Evolutionary conservation across 2,888 invertebrate genomes (phyloP), one percentile per base, ranked within the genome.

Genomic region (Dasypogon diadema): DNA sequence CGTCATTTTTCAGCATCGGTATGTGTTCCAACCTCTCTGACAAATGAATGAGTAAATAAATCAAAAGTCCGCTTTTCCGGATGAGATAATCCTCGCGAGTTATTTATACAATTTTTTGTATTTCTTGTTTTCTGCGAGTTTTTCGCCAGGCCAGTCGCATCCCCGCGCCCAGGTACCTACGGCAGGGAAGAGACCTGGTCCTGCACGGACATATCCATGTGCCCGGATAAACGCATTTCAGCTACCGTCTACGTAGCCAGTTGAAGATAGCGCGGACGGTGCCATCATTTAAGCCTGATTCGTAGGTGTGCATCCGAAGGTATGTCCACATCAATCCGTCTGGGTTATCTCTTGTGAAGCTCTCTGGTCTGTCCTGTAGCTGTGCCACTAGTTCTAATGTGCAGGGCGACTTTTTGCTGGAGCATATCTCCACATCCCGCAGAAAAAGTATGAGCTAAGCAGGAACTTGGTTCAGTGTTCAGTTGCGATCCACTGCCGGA

Each of bases 31-130:
- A 76, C 73, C 76, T 77, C 77, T 75, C 79, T 79, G 81, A 80
- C 80, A 81, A 81, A 80, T 80, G 80, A 79, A 79, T 80, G 79
- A 80, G 80, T 81, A 80, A 81, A 80, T 81, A 81, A 81, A 81
- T 81, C 81, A 81, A 81, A 81, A 81, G 79, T 77, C 78, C 80
- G 79, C 80, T 80, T 80, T 80, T 80, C 80, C 80, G 80, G 81
- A 80, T 80, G 81, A 80, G 81, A 81, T 81, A 81, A 81, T 80
- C 80, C 80, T 80, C 80, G 78, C 80, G 79, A 79, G 81, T 80
- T 80, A 79, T 80, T 80, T 80, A 79, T 80, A 79, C 77, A 78
- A 63, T 60, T 46, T 74, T 74, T 63, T 74, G 30, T 51, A 60
- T 16, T 60, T 51, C 34, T 60, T 63, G 46, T 74, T 74, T 51